phyloP scores from a whole-genome alignment of 2,888 invertebrate species.

The Asteroscopus sphinx region DNA sequence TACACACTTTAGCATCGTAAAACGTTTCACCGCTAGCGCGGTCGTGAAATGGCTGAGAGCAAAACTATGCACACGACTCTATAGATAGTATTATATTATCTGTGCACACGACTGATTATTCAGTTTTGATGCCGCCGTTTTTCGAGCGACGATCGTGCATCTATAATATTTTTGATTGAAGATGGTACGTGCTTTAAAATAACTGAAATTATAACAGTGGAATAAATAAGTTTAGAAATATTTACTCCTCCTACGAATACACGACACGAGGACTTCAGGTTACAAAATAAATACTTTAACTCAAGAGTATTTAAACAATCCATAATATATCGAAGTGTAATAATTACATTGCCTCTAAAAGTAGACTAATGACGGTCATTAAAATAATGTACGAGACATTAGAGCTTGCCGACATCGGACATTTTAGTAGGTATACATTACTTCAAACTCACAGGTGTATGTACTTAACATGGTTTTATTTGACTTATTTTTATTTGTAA shows the following conservation, averaged over 20 bases:
- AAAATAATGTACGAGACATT: constrained; percentile 57
- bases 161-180: too few species aligned
- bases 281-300: constrained; percentile 37
- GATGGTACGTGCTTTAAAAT: constrained; percentile 31
- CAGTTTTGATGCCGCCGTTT: too few species aligned
- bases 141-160: too few species aligned
- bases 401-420: constrained; percentile 27
- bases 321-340: constrained; percentile 43
- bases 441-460: constrained; percentile 2
- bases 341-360: constrained; percentile 47
- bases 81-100: too few species aligned
- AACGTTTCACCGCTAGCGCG: too few species aligned
- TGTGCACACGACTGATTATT: too few species aligned
- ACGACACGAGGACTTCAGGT: constrained; percentile 28
- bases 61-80: too few species aligned
- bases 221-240: constrained; percentile 3
- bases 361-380: constrained; percentile 57
- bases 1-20: too few species aligned
- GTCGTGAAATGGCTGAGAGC: too few species aligned
- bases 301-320: constrained; percentile 36
- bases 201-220: constrained; percentile 14
- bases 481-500: neutral
- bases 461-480: constrained; percentile 1
- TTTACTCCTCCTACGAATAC: constrained; percentile 6
- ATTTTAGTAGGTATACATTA: constrained; percentile 16